Conservation (phyloP, 2,797 vertebrate genomes). For the Clarias fuscus region DNA sequence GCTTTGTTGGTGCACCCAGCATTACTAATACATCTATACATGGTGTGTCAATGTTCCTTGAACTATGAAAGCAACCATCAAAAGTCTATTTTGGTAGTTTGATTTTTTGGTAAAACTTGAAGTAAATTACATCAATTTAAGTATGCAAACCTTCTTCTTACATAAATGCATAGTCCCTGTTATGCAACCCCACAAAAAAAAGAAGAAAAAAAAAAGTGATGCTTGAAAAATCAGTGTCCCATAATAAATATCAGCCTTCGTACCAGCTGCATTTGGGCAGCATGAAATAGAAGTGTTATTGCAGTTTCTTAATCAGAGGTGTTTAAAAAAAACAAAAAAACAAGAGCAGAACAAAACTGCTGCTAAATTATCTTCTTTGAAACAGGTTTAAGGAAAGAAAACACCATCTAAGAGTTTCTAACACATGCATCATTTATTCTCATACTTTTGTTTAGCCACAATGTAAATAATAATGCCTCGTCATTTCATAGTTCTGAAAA, state of each 20-base stretch:
- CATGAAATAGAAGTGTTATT: neutral
- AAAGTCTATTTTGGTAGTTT: neutral
- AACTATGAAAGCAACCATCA: neutral
- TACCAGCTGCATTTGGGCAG: neutral
- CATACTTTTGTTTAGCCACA: neutral
- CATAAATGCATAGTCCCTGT: neutral
- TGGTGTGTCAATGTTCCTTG: neutral
- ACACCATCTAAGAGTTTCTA: neutral
- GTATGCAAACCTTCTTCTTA: neutral
- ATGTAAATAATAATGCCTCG: no score
- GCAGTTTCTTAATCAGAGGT: neutral
- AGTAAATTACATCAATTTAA: neutral
- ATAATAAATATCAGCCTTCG: neutral
- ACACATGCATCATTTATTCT: neutral
- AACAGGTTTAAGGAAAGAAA: neutral
- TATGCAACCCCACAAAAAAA: neutral
- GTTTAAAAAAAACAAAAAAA: neutral
- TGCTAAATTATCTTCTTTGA: neutral
- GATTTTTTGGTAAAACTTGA: neutral
- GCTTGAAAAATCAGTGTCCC: neutral
- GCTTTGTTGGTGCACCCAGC: neutral
- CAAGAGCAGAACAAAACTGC: neutral
- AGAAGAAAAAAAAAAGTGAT: neutral
- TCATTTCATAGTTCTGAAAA: no score
- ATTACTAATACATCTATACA: no score